A percentile compares a stretch with the other conserved stretches of the same genome.
Evolutionary conservation across 1,140 invertebrate species (phyloP).

Genomic region (Drosophila ercepeae): DNA sequence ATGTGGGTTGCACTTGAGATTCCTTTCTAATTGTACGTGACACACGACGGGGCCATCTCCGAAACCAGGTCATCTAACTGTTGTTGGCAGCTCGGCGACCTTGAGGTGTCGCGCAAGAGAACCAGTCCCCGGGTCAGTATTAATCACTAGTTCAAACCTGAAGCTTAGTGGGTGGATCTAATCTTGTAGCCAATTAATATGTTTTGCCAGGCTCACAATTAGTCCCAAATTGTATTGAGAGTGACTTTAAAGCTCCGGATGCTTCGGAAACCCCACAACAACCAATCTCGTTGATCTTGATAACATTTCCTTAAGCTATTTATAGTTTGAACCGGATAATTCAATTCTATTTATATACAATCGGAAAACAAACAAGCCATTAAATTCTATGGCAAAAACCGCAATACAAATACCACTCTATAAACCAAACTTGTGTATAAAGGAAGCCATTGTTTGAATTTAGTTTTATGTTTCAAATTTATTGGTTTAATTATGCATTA

Average conservation of each 20-base stretch:
- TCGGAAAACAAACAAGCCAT: constrained; percentile 19
- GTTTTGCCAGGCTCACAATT: constrained; percentile 11
- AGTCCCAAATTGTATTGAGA: constrained; percentile 11
- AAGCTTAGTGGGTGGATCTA: constrained; percentile 45
- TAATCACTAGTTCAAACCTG: constrained; percentile 7
- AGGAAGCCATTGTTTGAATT: constrained; percentile 26
- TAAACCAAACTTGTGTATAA: constrained; percentile 12
- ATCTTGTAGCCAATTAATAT: constrained; percentile 50
- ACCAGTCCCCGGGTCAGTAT: constrained; percentile 39
- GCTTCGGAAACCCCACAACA: neutral
- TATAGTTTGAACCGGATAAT: constrained; percentile 37
- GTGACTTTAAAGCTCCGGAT: neutral
- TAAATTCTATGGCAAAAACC: constrained; percentile 5
- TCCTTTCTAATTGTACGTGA: constrained; percentile 77
- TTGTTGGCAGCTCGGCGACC: constrained; percentile 30
- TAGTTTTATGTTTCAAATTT: constrained; percentile 57
- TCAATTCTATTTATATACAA: constrained; percentile 20
- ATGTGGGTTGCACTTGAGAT: constrained; percentile 70
- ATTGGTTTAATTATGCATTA: constrained; percentile 65
- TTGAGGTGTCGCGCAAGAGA: constrained; percentile 30
- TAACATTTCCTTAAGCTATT: constrained; percentile 17
- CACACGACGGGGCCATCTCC: constrained; percentile 49
- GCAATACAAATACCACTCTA: constrained; percentile 44
- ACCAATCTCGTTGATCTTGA: constrained; percentile 19
- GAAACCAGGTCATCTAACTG: constrained; percentile 73